Evolutionary conservation across 2,797 vertebrate species (phyloP), one percentile per base, ranked within the genome.

Genomic region (Melanotaenia nigrans): DNA sequence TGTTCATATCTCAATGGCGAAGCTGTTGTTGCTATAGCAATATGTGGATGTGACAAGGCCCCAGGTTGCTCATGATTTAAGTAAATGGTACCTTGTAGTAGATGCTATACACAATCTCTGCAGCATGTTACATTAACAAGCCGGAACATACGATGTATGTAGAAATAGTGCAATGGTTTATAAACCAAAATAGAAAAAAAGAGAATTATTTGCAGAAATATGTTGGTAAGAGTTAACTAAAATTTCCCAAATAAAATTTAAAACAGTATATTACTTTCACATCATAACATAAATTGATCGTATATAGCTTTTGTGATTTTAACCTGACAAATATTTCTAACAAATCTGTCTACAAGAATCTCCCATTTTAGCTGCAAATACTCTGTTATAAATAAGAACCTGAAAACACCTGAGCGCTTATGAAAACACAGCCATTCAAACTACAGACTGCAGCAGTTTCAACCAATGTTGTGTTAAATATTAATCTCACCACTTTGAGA

Each of bases 1-100:
- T 90, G 85, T 92, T 89, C 86, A 90, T 87, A 90, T 92, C 91
- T 93, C 93, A 80, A 87, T 87, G 91, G 87, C 83, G 83, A 89
- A 89, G 92, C 92, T 93, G 90, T 71, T 87, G 96, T 96, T 96
- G 95, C 96, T 93, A 97, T 96, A 95, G 96, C 91, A 92, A 97
- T 93, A 92, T 90, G 94, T 93, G 81, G 93, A 93, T 94, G 89
- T 93, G 92, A 94, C 90, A 87, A 92, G 93, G 92, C 90, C 90
- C 89, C 92, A 92, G 94, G 92, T 94, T 94, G 87, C 93, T 94
- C 88, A 89, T 85, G 91, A 89, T 92, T 93, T 90, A 92, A 93
- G 88, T 90, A 93, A 92, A 93, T 67, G 62, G 87, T 76, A 92
- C 90, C 89, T 92, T 90, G 87, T 83, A 89, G 86, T 71, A 65